Percentiles rank a stretch among this genome's conserved stretches.
These are phyloP conservation scores for Neopipo cinnamomea DNA, from an alignment of 2,113 vertebrate genomes.

Conservation along the genomic window DNA sequence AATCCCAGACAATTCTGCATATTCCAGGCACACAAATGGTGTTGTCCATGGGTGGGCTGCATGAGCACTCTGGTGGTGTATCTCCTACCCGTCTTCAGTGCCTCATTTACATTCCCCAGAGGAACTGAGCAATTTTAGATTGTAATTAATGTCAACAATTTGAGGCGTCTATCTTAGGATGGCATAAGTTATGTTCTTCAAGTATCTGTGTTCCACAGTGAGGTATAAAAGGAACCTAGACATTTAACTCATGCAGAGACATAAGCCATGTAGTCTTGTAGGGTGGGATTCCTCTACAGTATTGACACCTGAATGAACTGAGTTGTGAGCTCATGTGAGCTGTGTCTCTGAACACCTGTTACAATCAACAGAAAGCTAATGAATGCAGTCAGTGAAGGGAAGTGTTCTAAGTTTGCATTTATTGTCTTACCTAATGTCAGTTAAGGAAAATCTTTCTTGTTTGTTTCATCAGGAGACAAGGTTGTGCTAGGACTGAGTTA, in stretches of 20 bases:
- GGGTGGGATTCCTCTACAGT: neutral
- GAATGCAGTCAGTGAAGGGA: neutral
- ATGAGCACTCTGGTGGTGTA: rapidly evolving
- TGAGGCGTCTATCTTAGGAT: neutral
- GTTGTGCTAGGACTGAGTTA: neutral
- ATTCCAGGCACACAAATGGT: neutral
- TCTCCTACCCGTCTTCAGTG: neutral
- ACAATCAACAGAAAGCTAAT: neutral
- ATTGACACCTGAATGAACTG: neutral
- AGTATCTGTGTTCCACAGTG: neutral
- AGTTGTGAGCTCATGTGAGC: neutral
- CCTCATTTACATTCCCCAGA: neutral
- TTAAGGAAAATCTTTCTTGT: neutral
- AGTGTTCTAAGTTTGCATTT: neutral
- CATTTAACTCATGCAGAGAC: neutral
- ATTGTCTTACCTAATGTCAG: neutral
- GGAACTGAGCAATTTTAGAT: neutral
- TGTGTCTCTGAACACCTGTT: neutral
- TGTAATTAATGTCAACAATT: neutral
- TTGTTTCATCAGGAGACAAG: neutral
- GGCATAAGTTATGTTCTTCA: neutral
- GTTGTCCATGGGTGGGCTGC: rapidly evolving
- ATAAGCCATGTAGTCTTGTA: neutral
- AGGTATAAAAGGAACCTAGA: neutral
- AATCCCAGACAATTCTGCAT: neutral